Conservation (phyloP, 2,888 invertebrate genomes). For the Hirtodrosophila alboralis region DNA sequence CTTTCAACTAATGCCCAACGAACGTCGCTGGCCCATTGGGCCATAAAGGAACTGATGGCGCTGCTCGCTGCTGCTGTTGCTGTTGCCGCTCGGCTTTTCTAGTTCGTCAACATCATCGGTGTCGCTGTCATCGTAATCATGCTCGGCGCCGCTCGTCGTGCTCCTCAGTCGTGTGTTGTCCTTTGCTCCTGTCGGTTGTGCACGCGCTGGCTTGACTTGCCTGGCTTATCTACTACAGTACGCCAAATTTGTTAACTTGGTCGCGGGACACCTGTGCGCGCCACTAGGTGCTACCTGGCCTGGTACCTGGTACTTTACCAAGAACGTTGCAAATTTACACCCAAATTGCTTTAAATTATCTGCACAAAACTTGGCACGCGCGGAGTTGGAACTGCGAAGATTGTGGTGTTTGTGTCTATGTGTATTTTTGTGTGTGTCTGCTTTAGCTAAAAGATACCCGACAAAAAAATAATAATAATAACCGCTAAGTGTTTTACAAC, state of each 20-base stretch:
- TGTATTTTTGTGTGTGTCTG: conserved; percentile 16
- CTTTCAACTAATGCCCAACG: conserved; percentile 62
- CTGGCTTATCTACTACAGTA: conserved; percentile 21
- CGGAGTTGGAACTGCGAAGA: conserved; percentile 49
- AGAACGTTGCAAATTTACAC: conserved; percentile 73
- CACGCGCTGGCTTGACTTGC: conserved; percentile 50
- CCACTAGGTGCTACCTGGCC: conserved; percentile 33
- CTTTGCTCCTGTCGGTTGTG: conserved; percentile 79
- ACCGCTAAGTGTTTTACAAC: conserved; percentile 79
- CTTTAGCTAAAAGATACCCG: conserved; percentile 20
- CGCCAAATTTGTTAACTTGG: conserved; percentile 49
- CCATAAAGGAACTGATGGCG: conserved; percentile 40
- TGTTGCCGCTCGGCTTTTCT: conserved; percentile 44
- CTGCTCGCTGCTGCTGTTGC: conserved; percentile 18
- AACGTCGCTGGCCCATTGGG: conserved; percentile 46
- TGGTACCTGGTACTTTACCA: conserved; percentile 23
- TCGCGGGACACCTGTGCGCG: conserved; percentile 68
- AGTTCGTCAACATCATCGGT: conserved; percentile 43
- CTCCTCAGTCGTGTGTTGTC: conserved; percentile 74
- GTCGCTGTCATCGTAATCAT: conserved; percentile 5
- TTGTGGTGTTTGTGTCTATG: conserved; percentile 18
- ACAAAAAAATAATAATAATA: conserved; percentile 61
- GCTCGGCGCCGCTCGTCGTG: conserved; percentile 33
- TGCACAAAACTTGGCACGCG: conserved; percentile 60
- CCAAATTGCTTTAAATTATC: conserved; percentile 79